Evolutionary conservation across 2,888 invertebrate species (phyloP).

Genomic region (Idaea biselata): DNA sequence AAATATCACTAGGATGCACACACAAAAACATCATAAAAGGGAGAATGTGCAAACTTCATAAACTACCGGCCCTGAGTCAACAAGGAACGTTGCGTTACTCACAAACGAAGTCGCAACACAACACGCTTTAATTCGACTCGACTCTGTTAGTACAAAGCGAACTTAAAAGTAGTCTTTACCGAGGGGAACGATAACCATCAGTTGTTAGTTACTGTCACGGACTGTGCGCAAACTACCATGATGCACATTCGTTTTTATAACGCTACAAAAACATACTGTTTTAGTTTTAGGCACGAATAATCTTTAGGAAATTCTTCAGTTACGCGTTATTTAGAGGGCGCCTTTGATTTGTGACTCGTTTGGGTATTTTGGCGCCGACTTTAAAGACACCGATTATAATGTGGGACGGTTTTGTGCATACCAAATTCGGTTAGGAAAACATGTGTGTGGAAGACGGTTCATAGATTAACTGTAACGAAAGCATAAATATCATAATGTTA

Average conservation of each 20-base stretch:
- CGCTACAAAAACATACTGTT: constrained; percentile 25
- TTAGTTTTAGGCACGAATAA: constrained; percentile 25
- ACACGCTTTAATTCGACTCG: constrained; percentile 1
- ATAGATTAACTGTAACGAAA: neutral
- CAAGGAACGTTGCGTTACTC: neutral
- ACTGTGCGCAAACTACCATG: constrained; percentile 66
- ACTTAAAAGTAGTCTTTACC: constrained; percentile 26
- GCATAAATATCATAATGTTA: neutral
- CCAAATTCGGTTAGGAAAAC: constrained; percentile 13
- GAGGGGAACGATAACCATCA: constrained; percentile 63
- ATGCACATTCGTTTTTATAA: constrained; percentile 70
- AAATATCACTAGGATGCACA: too few relatives aligned
- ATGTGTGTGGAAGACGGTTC: constrained; percentile 20
- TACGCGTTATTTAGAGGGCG: constrained; percentile 53
- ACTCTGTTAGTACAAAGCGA: neutral
- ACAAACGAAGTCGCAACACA: neutral
- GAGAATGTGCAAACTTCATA: neutral
- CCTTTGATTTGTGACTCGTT: constrained; percentile 63
- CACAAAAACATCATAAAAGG: neutral
- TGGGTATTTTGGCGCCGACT: constrained; percentile 63
- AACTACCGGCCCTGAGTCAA: neutral
- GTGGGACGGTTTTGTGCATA: constrained; percentile 12
- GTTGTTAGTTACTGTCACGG: constrained; percentile 72
- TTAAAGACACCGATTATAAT: constrained; percentile 47
- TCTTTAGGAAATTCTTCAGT: constrained; percentile 1